A percentile compares a stretch with the other conserved stretches of the same genome.
Conservation (phyloP, 2,888 invertebrate species). For the Pseudococcus longispinus region DNA sequence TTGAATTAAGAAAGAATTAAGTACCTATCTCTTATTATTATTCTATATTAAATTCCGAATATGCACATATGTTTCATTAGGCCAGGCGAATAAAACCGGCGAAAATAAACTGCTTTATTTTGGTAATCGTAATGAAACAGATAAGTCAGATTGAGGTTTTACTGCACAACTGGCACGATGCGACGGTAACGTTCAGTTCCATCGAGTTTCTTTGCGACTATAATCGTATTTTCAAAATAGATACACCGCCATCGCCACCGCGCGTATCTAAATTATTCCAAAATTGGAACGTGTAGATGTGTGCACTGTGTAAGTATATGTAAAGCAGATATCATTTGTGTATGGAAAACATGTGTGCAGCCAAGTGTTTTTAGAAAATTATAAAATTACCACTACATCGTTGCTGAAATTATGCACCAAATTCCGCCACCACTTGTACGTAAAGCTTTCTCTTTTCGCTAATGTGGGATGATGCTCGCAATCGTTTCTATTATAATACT, state of each 20-base stretch:
- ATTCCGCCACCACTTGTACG: background rate
- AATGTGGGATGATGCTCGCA: slow-evolving; percentile 19
- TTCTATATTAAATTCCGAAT: background rate
- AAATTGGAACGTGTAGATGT: background rate
- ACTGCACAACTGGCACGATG: background rate
- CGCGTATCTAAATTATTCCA: background rate
- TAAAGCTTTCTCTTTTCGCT: slow-evolving; percentile 1
- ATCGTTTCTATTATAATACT: background rate
- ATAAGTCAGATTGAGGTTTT: slow-evolving; percentile 9
- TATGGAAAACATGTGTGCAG: slow-evolving; percentile 28
- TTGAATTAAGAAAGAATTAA: too few relatives aligned
- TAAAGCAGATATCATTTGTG: slow-evolving; percentile 11
- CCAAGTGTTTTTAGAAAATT: slow-evolving; percentile 35
- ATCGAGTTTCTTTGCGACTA: background rate
- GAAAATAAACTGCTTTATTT: slow-evolving; percentile 1
- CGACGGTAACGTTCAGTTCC: background rate
- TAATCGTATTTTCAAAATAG: slow-evolving; percentile 36
- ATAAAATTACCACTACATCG: slow-evolving; percentile 22
- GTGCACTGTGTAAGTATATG: background rate
- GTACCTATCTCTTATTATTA: background rate
- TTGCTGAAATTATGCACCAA: background rate
- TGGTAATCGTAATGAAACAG: background rate
- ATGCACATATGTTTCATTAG: background rate
- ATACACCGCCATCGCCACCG: background rate
- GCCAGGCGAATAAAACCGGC: background rate